phyloP scores from a whole-genome alignment of 2,797 vertebrate species.

The Rhinoraja longicauda region DNA sequence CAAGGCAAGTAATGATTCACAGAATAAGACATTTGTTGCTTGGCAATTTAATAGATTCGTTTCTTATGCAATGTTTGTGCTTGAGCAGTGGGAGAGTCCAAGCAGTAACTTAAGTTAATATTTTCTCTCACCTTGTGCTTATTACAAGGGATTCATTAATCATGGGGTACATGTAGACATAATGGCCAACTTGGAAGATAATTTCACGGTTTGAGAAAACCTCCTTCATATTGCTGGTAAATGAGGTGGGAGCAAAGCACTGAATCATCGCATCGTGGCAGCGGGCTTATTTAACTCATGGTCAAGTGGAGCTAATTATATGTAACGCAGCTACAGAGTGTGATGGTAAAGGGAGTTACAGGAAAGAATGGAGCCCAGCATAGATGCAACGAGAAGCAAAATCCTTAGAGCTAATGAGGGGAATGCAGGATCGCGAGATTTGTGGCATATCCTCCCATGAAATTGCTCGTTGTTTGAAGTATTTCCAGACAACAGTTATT shows the following conservation, averaged over 20 bases:
- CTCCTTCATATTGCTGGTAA: slow-evolving; percentile 15
- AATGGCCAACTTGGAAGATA: not conserved
- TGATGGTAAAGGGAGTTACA: not conserved
- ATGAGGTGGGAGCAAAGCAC: slow-evolving; percentile 9
- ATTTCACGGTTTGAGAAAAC: slow-evolving; percentile 1
- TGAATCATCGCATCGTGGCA: not conserved
- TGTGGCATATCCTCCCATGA: not conserved
- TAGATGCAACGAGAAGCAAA: not conserved
- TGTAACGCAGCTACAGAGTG: not conserved
- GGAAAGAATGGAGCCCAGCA: not conserved
- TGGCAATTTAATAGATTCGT: not conserved
- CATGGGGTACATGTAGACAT: not conserved
- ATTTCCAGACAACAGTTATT: not conserved
- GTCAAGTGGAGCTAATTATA: not conserved
- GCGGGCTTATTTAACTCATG: not conserved
- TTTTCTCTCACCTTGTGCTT: not conserved
- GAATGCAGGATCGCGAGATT: not conserved
- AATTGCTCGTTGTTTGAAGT: not conserved
- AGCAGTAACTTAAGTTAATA: not conserved
- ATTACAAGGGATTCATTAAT: not conserved
- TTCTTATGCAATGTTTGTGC: not conserved
- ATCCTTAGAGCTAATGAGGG: not conserved
- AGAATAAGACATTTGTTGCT: not conserved
- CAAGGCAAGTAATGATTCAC: not conserved
- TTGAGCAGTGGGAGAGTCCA: not conserved